These are phyloP conservation scores for Catostylus mosaicus DNA, from an alignment of 30 jellyfish, hydroid and myxozoan genomes.

Conservation along the genomic window DNA sequence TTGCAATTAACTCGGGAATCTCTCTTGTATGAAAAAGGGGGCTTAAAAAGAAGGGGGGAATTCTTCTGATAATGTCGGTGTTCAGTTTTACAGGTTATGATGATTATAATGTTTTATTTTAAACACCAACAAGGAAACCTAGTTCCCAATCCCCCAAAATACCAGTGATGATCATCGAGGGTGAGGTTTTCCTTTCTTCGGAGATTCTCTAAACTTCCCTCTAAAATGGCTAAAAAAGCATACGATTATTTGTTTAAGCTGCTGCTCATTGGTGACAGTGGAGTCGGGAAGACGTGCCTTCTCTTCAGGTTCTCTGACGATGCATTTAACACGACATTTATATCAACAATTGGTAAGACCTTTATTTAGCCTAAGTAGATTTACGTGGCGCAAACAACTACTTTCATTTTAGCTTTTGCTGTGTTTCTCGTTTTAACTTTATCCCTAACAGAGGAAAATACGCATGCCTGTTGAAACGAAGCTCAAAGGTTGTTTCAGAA, in stretches of 20 bases:
- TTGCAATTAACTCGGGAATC: too few species aligned
- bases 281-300: slow-evolving; percentile 96
- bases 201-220: background rate
- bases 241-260: slow-evolving; percentile 88
- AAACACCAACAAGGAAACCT: slow-evolving; percentile 30
- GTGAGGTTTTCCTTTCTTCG: slow-evolving; percentile 29
- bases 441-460: too few species aligned
- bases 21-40: too few species aligned
- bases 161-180: slow-evolving; percentile 64
- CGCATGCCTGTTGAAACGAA: too few species aligned
- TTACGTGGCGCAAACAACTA: background rate
- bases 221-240: slow-evolving; percentile 76
- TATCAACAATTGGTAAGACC: slow-evolving; percentile 90
- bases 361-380: background rate
- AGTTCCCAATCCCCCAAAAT: slow-evolving; percentile 71
- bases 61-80: too few species aligned
- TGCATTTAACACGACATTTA: slow-evolving; percentile 93
- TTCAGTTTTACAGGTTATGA: too few species aligned
- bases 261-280: slow-evolving; percentile 93
- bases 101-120: too few species aligned
- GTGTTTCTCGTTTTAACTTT: too few species aligned
- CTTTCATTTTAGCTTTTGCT: background rate
- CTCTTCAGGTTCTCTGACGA: slow-evolving; percentile 94
- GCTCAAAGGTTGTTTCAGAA: too few species aligned
- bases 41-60: too few species aligned